Base-by-base conservation (phyloP, 2,888 invertebrate genomes). In the Nomada ruficornis region DNA sequence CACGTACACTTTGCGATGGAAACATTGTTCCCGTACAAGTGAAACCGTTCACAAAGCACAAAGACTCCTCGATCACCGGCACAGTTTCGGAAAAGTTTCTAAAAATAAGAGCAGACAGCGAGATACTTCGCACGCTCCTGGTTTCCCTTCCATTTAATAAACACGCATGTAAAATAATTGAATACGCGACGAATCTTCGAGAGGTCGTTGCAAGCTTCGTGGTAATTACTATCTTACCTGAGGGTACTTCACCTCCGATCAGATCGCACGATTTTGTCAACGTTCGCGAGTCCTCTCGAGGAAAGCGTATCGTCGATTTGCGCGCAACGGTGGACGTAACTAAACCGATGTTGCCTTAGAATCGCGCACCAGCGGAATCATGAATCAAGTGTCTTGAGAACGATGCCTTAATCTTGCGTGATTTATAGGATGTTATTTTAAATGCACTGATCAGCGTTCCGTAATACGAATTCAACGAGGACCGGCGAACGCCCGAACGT, bases 311-410 rank as follows among this genome's bases (percentile, higher is more conserved):
- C 29, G 57, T 59, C 69, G 42, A n/a, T 29, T 36, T 36, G 36
- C 36, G 36, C 36, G 55, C 44, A 68, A 54, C 50, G 47, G 50
- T 2, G 54, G 20, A 50, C 29, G 42, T 23, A 74, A 60, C 72
- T 44, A 54, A 88, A 85, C 87, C 89, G 83, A 83, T 78, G 82
- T 89, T 89, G 91, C 90, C 91, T 91, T 90, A 86, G 50, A 75
- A 71, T 87, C 83, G 82, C 83, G 63, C 54, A 69, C 55, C 42
- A 72, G 77, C 83, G 82, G 77, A 80, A 77, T 82, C 76, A 83
- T 36, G 36, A 36, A 36, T 83, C 42, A 86, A 88, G 91, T 91
- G 91, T 91, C 91, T 91, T 91, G 86, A 73, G 71, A 60, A 79
- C 73, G 87, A 80, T 88, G 90, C 89, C 91, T 91, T 90, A 47